Evolutionary conservation across 2,113 vertebrate species (phyloP).

Genomic region (Pithys albifrons): DNA sequence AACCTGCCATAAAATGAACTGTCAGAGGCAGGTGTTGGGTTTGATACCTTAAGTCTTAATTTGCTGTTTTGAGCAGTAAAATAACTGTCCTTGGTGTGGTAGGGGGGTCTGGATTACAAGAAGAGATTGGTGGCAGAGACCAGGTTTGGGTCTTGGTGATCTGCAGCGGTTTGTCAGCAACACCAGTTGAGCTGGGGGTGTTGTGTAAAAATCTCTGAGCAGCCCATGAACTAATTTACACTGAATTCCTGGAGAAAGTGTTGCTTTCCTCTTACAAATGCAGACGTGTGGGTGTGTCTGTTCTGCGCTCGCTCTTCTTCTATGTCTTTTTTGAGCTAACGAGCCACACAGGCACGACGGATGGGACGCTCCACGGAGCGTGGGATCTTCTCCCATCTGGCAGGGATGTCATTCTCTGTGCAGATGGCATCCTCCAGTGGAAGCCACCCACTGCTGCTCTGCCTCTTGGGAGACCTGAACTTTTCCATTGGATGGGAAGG

Average conservation of each 20-base stretch:
- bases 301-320: background rate
- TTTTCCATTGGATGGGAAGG: background rate
- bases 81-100: background rate
- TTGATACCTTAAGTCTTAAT: background rate
- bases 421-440: constrained; percentile 38
- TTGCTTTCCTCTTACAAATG: constrained; percentile 8
- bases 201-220: background rate
- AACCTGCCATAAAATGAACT: background rate
- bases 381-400: constrained; percentile 23
- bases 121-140: background rate
- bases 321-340: constrained; percentile 23
- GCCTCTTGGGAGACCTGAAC: constrained; percentile 30
- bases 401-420: background rate
- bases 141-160: background rate
- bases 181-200: background rate
- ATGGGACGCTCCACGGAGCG: background rate
- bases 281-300: constrained; percentile 49
- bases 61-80: background rate
- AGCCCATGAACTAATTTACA: background rate
- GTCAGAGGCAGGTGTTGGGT: background rate
- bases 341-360: background rate
- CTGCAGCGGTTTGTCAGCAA: background rate
- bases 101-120: background rate
- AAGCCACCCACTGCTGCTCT: constrained; percentile 54
- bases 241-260: background rate